Evolutionary conservation across 2,113 vertebrate genomes (phyloP), one percentile per base, ranked within the genome.

Genomic region (Spizaetus ornatus): DNA sequence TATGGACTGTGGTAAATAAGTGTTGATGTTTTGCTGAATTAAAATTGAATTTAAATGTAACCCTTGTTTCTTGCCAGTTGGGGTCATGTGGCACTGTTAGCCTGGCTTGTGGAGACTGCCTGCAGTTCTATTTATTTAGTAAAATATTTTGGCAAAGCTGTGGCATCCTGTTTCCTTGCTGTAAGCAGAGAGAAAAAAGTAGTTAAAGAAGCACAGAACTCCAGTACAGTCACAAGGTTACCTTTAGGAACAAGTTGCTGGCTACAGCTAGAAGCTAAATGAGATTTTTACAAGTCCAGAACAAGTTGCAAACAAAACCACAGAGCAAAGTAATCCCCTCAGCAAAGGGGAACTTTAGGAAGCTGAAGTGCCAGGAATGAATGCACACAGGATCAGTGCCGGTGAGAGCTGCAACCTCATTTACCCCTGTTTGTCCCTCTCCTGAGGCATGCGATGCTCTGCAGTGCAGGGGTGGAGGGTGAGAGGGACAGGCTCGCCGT

Each of bases 1-100:
- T 96, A 95, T 86, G 90, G 78, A 70, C 78, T 93, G 90, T 80
- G 58, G 82, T 96, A 94, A 96, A 86, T 88, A 96, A 96, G 93
- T 83, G 88, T 90, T 92, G 93, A 94, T 92, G 86, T 88, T 96
- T 94, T 88, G 66, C 88, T 92, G 87, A 95, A 96, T 94, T 96
- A 83, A 92, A 96, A 86, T 45, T 65, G 58, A 80, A 90, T 93
- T 93, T 94, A 96, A 88, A 82, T 73, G 76, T 84, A 94, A 83
- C 72, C 63, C 65, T 53, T 67, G n/a, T 77, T 47, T 93, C 38
- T 81, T 95, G 85, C 93, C 90, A 94, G 78, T 7, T 87, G 79
- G 58, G 82, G 78, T 94, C 82, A 86, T 86, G 79, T 55, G 72
- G 77, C 50, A 92, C 88, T 92, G 58, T 45, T 66, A 36, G 48